Evolutionary conservation across 1,140 invertebrate species (phyloP).

Genomic region (Zophobas atratus): DNA sequence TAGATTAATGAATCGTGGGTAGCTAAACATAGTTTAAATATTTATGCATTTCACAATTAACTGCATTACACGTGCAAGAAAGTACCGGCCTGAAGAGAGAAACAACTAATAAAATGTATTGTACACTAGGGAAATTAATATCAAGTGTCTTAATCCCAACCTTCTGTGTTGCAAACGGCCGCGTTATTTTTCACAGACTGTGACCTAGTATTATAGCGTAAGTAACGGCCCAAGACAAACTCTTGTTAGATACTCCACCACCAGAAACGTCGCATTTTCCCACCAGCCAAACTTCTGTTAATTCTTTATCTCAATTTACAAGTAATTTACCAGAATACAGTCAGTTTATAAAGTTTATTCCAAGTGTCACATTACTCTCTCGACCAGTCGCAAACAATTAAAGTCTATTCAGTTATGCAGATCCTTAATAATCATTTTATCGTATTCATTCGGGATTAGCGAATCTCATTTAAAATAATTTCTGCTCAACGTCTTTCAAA

Average conservation of each 20-base stretch:
- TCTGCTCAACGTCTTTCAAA: too few species aligned
- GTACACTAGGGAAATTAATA: slow-evolving; percentile 67
- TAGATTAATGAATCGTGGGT: slow-evolving; percentile 24
- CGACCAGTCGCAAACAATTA: slow-evolving; percentile 24
- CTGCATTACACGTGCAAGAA: slow-evolving; percentile 63
- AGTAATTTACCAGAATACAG: slow-evolving; percentile 43
- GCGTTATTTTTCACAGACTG: slow-evolving; percentile 65
- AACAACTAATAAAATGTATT: slow-evolving; percentile 67
- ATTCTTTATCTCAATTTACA: slow-evolving; percentile 57
- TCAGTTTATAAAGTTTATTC: slow-evolving; percentile 25
- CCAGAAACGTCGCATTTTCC: slow-evolving; percentile 44
- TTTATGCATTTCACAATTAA: slow-evolving; percentile 65
- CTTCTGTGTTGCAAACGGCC: slow-evolving; percentile 63
- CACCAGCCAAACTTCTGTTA: slow-evolving; percentile 50
- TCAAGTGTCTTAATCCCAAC: slow-evolving; percentile 67
- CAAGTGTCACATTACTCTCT: slow-evolving; percentile 4
- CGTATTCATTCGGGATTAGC: neutral
- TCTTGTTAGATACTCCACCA: slow-evolving; percentile 56
- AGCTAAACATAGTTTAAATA: slow-evolving; percentile 57
- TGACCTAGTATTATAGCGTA: slow-evolving; percentile 62
- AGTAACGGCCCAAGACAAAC: slow-evolving; percentile 57
- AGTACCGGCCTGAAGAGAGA: slow-evolving; percentile 60
- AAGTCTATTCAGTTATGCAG: slow-evolving; percentile 5
- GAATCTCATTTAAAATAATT: too few species aligned
- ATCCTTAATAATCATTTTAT: neutral